phyloP scores from a whole-genome alignment of 2,113 vertebrate genomes.

The Hiodon tergisus region DNA sequence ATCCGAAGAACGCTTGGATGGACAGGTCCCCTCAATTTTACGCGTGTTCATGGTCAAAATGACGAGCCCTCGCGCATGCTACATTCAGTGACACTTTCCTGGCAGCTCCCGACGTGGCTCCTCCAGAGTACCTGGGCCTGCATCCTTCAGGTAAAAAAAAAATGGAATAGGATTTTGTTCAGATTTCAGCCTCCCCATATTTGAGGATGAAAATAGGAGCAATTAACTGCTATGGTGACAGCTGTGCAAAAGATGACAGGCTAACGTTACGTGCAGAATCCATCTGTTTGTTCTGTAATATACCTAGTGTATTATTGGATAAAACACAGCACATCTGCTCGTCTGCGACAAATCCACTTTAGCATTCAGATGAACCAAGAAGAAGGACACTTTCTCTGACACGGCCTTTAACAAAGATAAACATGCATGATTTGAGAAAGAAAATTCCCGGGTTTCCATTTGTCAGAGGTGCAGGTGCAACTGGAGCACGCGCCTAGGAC shows the following conservation, averaged over 20 bases:
- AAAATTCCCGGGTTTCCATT: conserved; percentile 30
- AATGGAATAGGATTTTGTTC: too few species aligned
- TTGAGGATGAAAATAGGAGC: conserved; percentile 61
- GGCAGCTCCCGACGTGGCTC: too few species aligned
- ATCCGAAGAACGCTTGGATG: too few species aligned
- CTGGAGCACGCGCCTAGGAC: too few species aligned
- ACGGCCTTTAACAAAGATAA: conserved; percentile 60
- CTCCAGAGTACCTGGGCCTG: conserved; percentile 31
- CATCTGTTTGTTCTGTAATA: conserved; percentile 46
- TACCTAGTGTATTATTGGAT: conserved; percentile 56
- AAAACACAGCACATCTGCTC: conserved; percentile 55
- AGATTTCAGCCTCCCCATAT: conserved; percentile 41
- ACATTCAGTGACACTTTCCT: too few species aligned
- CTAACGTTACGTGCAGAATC: conserved; percentile 48
- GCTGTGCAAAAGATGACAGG: conserved; percentile 47
- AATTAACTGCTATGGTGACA: conserved; percentile 58
- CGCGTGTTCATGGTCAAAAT: background rate
- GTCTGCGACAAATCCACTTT: conserved; percentile 51
- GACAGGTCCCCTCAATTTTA: too few species aligned
- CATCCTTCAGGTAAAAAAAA: conserved; percentile 50
- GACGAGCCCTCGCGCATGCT: too few species aligned
- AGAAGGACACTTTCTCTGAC: conserved; percentile 36
- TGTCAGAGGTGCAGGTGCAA: background rate
- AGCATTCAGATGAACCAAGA: conserved; percentile 48
- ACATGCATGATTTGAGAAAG: conserved; percentile 38